phyloP scores from a whole-genome alignment of 2,797 vertebrate species.

The Myotis daubentonii region DNA sequence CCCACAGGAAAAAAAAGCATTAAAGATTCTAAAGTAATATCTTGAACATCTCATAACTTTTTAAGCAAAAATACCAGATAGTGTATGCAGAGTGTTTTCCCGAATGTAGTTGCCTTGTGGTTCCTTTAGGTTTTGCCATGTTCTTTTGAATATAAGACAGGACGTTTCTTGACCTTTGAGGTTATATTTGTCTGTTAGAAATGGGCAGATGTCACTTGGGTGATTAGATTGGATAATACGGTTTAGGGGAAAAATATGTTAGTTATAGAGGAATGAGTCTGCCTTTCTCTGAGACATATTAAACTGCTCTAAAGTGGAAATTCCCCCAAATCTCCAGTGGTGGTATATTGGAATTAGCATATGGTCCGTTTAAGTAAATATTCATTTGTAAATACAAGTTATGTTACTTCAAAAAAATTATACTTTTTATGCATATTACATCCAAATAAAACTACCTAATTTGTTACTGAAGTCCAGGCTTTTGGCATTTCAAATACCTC shows the following conservation, averaged over 20 bases:
- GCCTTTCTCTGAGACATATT: constrained; percentile 6
- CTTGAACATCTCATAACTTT: constrained; percentile 4
- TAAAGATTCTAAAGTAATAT: constrained; percentile 41
- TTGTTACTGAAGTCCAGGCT: constrained; percentile 28
- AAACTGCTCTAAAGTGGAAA: neutral
- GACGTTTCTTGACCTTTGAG: constrained; percentile 20
- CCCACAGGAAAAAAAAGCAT: neutral
- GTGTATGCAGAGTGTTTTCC: neutral
- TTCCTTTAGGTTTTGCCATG: neutral
- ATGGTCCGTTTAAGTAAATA: neutral
- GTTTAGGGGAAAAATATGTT: neutral
- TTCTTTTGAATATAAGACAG: neutral
- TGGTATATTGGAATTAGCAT: neutral
- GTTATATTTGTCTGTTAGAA: constrained; percentile 29
- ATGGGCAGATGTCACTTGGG: neutral
- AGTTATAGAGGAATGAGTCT: neutral
- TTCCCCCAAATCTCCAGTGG: neutral
- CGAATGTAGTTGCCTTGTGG: neutral
- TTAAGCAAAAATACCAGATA: neutral
- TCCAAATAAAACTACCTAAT: neutral
- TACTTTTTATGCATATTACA: constrained; percentile 30
- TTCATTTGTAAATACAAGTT: constrained; percentile 26
- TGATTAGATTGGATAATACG: constrained; percentile 18
- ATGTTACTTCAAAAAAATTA: neutral
- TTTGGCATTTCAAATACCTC: constrained; percentile 38